A percentile compares a stretch with the other conserved stretches of the same genome.
Evolutionary conservation across 2,797 vertebrate species (phyloP).

Genomic region (Poecilia velifera): DNA sequence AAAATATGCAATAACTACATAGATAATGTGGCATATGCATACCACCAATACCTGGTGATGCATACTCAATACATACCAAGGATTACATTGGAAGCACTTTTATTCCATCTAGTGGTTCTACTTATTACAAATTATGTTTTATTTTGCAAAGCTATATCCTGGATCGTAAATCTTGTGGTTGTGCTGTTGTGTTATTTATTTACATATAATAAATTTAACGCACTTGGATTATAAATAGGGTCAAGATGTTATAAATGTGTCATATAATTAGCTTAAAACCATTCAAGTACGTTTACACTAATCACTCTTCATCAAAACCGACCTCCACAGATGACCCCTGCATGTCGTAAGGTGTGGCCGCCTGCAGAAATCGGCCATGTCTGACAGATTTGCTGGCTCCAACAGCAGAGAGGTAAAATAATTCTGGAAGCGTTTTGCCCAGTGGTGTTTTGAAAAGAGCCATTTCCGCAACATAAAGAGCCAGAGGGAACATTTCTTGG

Average conservation of each 20-base stretch:
- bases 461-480: constrained; percentile 69
- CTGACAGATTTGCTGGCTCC: constrained; percentile 52
- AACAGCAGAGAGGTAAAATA: constrained; percentile 56
- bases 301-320: not conserved
- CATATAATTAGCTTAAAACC: constrained; percentile 51
- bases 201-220: constrained; percentile 75
- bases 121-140: not conserved
- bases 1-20: not conserved
- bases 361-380: constrained; percentile 12
- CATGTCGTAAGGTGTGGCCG: not conserved
- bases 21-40: not conserved
- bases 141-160: no score
- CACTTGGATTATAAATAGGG: constrained; percentile 70
- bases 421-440: constrained; percentile 69
- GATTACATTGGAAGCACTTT: not conserved
- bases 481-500: constrained; percentile 70
- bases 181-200: not conserved
- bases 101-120: not conserved
- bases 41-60: not conserved
- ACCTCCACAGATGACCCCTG: constrained; percentile 18
- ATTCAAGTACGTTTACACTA: not conserved
- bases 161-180: not conserved
- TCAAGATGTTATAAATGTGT: constrained; percentile 52
- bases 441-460: constrained; percentile 68
- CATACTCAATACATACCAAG: not conserved